Conservation (phyloP, 2,797 vertebrate genomes). For the Trachurus trachurus region DNA sequence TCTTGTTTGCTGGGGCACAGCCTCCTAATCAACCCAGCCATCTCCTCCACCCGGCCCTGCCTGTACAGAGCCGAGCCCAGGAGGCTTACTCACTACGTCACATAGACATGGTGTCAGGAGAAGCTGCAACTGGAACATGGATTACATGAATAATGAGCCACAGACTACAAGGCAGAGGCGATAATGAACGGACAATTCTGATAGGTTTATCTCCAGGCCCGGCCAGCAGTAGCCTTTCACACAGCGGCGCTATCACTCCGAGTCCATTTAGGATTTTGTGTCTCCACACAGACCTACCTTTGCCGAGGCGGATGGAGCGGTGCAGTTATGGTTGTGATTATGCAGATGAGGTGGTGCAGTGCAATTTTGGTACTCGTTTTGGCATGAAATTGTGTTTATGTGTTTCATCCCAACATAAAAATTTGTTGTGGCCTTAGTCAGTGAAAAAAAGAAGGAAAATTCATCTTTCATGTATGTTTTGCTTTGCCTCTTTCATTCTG, state of each 20-base stretch:
- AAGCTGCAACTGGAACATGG: constrained; percentile 81
- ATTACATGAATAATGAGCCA: constrained; percentile 86
- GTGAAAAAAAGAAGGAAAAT: background rate
- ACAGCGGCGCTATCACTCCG: constrained; percentile 24
- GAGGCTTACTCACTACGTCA: constrained; percentile 79
- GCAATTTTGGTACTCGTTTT: constrained; percentile 31
- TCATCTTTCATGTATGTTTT: constrained; percentile 24
- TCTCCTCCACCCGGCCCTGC: constrained; percentile 37
- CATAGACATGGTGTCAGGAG: constrained; percentile 80
- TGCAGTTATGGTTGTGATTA: constrained; percentile 22
- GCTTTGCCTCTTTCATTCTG: constrained; percentile 29
- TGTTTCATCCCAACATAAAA: constrained; percentile 31
- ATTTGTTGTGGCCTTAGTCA: constrained; percentile 17
- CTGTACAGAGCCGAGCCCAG: constrained; percentile 57
- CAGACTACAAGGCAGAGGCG: constrained; percentile 77
- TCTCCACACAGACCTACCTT: constrained; percentile 42
- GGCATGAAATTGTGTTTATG: constrained; percentile 29
- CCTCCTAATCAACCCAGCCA: constrained; percentile 62
- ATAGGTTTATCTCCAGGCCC: constrained; percentile 53
- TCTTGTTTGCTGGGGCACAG: constrained; percentile 70
- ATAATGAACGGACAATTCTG: constrained; percentile 58
- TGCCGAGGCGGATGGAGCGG: constrained; percentile 11
- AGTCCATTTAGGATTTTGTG: constrained; percentile 31
- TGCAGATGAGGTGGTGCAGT: constrained; percentile 28
- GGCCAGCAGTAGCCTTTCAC: constrained; percentile 30